A percentile compares a stretch with the other conserved stretches of the same genome.
phyloP scores from a whole-genome alignment of 2,797 vertebrate species.

The Mormyrops boulengeri region DNA sequence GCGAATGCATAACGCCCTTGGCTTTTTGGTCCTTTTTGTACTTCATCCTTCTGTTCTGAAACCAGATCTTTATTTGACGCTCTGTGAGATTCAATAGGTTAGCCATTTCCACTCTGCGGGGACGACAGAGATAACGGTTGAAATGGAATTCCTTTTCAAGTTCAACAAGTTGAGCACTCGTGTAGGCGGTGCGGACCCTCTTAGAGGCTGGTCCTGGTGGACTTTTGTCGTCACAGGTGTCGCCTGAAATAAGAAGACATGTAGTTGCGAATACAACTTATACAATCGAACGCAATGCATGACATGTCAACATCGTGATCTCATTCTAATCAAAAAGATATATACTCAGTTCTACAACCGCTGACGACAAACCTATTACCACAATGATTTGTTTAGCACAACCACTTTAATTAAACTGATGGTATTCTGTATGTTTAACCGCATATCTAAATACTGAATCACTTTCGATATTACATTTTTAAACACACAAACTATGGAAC shows the following conservation, averaged over 20 bases:
- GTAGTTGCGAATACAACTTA: background rate
- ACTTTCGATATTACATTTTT: background rate
- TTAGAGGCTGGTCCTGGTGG: slow-evolving; percentile 93
- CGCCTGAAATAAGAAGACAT: slow-evolving; percentile 61
- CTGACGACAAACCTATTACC: background rate
- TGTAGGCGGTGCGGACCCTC: slow-evolving; percentile 94
- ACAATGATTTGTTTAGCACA: background rate
- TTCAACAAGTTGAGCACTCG: slow-evolving; percentile 94
- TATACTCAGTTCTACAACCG: background rate
- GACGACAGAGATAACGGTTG: slow-evolving; percentile 94
- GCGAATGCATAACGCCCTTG: slow-evolving; percentile 96
- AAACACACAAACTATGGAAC: background rate
- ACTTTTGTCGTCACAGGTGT: slow-evolving; percentile 94
- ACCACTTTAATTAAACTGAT: background rate
- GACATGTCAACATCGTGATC: background rate
- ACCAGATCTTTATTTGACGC: slow-evolving; percentile 99
- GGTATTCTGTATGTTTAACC: background rate
- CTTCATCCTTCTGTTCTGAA: slow-evolving; percentile 98
- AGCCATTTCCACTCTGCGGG: slow-evolving; percentile 95
- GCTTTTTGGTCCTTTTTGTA: slow-evolving; percentile 99
- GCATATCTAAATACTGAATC: background rate
- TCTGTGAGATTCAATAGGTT: slow-evolving; percentile 96
- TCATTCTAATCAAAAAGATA: background rate
- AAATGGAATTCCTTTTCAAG: slow-evolving; percentile 98
- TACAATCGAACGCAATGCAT: background rate